phyloP scores from a whole-genome alignment of 2,797 vertebrate genomes.

The Mycteria americana region DNA sequence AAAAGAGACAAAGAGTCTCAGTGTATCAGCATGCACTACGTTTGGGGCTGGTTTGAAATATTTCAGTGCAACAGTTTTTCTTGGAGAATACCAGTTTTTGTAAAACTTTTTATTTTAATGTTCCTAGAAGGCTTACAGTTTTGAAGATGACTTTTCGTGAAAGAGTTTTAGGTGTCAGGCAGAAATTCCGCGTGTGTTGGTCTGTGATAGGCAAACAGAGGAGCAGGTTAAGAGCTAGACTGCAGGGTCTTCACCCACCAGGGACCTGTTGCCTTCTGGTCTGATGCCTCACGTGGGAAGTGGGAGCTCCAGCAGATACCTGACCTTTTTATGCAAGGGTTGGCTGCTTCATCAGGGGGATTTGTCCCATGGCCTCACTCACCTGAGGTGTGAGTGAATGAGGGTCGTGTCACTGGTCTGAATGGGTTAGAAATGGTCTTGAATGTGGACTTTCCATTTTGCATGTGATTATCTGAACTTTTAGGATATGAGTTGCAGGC shows the following conservation, averaged over 20 bases:
- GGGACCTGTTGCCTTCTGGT: background rate
- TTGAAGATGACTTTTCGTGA: background rate
- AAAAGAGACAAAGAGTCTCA: background rate
- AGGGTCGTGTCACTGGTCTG: rapidly evolving
- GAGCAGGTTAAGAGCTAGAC: background rate
- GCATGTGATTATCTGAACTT: rapidly evolving
- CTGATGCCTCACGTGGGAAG: background rate
- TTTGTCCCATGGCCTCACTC: rapidly evolving
- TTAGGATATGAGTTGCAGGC: background rate
- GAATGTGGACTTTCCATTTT: background rate
- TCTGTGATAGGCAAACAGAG: background rate
- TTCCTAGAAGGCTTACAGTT: background rate
- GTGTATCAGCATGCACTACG: background rate
- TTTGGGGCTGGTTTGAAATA: background rate
- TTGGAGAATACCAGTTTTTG: background rate
- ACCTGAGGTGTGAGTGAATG: background rate
- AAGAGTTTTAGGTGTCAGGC: background rate
- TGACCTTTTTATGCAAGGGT: background rate
- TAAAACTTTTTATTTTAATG: background rate
- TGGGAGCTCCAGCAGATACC: background rate
- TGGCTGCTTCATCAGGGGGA: background rate
- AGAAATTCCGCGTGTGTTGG: background rate
- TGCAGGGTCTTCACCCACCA: background rate
- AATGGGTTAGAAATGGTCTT: background rate
- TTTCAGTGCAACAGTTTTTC: background rate